Evolutionary conservation across 2,888 invertebrate species (phyloP).

Genomic region (Pandemis corylana): DNA sequence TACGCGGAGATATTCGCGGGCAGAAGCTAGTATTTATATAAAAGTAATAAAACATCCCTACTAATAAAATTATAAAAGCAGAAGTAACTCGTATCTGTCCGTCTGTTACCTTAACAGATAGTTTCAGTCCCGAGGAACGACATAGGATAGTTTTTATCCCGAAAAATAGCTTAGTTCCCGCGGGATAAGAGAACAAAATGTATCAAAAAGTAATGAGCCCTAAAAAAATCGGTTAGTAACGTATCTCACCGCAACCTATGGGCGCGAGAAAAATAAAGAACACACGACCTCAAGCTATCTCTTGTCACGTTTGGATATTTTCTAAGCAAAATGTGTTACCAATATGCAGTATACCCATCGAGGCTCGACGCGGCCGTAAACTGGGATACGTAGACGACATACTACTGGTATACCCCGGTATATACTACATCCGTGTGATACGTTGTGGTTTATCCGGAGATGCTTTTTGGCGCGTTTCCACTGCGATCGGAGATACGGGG

Average conservation of each 20-base stretch:
- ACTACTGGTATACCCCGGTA: not conserved
- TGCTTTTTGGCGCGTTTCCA: constrained; percentile 19
- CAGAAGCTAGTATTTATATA: too few species aligned
- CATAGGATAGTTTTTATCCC: too few species aligned
- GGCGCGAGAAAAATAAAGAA: constrained; percentile 9
- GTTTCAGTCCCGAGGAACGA: too few species aligned
- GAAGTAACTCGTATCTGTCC: too few species aligned
- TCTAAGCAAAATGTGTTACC: constrained; percentile 67
- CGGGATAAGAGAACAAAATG: too few species aligned
- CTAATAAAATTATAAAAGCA: too few species aligned
- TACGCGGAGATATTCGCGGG: too few species aligned
- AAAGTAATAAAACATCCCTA: too few species aligned
- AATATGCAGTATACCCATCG: constrained; percentile 51
- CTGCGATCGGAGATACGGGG: constrained; percentile 15
- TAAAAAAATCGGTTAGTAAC: too few species aligned
- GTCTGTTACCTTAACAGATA: too few species aligned
- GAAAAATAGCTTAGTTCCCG: too few species aligned
- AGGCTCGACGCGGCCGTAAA: constrained; percentile 42
- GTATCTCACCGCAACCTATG: not conserved
- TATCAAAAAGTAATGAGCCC: too few species aligned
- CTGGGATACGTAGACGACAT: constrained; percentile 34
- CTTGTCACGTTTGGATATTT: constrained; percentile 60
- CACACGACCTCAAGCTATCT: constrained; percentile 34
- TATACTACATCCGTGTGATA: constrained; percentile 21
- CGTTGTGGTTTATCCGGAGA: constrained; percentile 32